phyloP scores from a whole-genome alignment of 2,797 vertebrate species.

The Notolabrus celidotus region DNA sequence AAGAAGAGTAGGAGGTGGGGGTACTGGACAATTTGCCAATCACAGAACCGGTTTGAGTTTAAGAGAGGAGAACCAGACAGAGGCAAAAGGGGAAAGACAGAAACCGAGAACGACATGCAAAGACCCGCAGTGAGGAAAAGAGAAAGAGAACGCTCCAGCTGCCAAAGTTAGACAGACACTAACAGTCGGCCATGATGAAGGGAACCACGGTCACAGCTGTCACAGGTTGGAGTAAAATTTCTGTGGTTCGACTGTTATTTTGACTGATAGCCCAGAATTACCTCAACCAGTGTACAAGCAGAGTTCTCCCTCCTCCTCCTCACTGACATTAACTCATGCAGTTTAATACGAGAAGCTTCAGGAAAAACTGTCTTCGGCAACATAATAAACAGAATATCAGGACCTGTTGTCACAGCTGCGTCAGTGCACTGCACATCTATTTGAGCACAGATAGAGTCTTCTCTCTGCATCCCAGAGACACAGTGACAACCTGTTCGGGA shows the following conservation, averaged over 20 bases:
- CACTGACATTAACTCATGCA: constrained; percentile 33
- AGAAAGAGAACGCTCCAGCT: constrained; percentile 56
- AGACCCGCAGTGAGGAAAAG: constrained; percentile 37
- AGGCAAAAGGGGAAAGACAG: constrained; percentile 18
- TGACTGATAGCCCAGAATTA: constrained; percentile 63
- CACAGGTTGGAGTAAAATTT: constrained; percentile 62
- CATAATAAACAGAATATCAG: constrained; percentile 50
- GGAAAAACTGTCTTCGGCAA: constrained; percentile 46
- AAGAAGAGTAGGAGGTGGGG: constrained; percentile 20
- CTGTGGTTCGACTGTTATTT: constrained; percentile 65
- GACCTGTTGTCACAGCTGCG: constrained; percentile 51
- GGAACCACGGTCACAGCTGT: constrained; percentile 68
- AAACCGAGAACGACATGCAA: constrained; percentile 30
- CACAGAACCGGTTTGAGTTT: constrained; percentile 22
- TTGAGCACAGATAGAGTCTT: constrained; percentile 47
- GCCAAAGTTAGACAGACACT: constrained; percentile 47
- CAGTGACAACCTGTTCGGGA: constrained; percentile 42
- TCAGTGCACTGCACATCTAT: constrained; percentile 45
- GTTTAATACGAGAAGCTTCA: constrained; percentile 46
- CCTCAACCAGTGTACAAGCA: constrained; percentile 46
- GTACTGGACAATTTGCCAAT: constrained; percentile 57
- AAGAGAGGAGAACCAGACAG: constrained; percentile 22
- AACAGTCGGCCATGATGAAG: constrained; percentile 57
- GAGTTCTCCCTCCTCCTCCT: constrained; percentile 35
- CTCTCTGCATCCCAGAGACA: constrained; percentile 38